Evolutionary conservation across 1,140 invertebrate species (phyloP).

Genomic region (Calephelis nemesis): DNA sequence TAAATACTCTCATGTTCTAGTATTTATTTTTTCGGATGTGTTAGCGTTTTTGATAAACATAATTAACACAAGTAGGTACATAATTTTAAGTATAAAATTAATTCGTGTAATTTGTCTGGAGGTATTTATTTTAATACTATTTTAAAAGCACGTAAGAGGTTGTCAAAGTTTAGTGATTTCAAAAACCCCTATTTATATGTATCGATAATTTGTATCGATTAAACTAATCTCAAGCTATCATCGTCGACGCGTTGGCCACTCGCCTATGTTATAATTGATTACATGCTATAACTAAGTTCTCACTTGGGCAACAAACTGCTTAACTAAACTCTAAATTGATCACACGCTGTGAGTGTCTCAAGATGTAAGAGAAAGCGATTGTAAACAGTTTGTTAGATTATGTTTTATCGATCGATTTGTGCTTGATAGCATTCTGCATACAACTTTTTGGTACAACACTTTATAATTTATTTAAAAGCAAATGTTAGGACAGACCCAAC

Average conservation of each 20-base stretch:
- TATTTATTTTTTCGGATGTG: too few species aligned
- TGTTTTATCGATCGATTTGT: background rate
- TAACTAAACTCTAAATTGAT: conserved; percentile 37
- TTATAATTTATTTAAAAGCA: too few species aligned
- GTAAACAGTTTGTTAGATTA: background rate
- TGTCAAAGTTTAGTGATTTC: conserved; percentile 31
- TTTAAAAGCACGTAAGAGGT: conserved; percentile 19
- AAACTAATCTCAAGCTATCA: conserved; percentile 16
- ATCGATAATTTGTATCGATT: conserved; percentile 21
- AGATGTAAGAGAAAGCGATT: conserved; percentile 23
- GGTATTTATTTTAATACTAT: background rate
- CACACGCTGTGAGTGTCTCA: conserved; percentile 33
- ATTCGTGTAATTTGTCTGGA: background rate
- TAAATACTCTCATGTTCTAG: too few species aligned
- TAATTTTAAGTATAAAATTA: too few species aligned
- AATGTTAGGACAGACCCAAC: too few species aligned
- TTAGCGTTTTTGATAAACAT: too few species aligned
- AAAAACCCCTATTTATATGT: conserved; percentile 10
- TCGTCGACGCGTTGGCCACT: conserved; percentile 16
- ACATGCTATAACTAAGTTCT: conserved; percentile 41
- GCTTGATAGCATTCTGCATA: background rate
- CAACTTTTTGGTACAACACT: too few species aligned
- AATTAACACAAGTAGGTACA: too few species aligned
- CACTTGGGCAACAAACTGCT: conserved; percentile 38
- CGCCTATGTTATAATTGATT: conserved; percentile 39